A percentile compares a stretch with the other conserved stretches of the same genome.
Conservation (phyloP, 2,113 vertebrate species). For the Tragelaphus strepsiceros region DNA sequence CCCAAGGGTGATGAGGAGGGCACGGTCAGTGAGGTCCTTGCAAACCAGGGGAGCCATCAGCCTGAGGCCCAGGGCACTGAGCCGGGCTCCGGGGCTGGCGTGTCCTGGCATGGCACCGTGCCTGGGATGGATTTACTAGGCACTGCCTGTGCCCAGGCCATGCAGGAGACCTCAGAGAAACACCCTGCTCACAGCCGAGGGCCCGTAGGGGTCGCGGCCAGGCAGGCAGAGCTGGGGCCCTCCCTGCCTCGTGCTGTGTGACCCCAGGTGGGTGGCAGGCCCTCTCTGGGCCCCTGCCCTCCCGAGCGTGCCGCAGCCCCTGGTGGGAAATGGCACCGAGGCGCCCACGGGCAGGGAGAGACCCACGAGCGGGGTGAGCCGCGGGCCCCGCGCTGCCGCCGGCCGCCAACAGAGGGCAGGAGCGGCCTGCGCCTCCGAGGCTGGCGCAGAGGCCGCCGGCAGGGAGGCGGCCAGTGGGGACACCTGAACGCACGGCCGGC, state of each 20-base stretch:
- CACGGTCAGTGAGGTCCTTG: not conserved
- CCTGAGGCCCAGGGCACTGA: not conserved
- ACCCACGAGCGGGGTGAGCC: fast-evolving
- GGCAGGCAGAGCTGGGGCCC: not conserved
- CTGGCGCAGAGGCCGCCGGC: too few relatives aligned
- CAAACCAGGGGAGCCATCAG: not conserved
- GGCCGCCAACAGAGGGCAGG: conserved; percentile 91
- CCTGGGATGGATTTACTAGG: not conserved
- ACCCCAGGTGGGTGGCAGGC: not conserved
- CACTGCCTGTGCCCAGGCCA: fast-evolving
- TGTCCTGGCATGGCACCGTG: not conserved
- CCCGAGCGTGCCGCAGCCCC: fast-evolving
- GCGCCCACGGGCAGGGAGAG: fast-evolving
- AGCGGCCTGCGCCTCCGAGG: conserved; percentile 76
- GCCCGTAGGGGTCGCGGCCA: not conserved
- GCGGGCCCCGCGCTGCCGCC: not conserved
- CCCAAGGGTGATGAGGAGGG: not conserved
- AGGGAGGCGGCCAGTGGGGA: not conserved
- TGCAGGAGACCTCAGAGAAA: not conserved
- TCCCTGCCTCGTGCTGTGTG: not conserved
- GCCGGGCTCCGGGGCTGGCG: not conserved
- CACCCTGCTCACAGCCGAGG: not conserved
- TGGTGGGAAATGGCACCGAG: fast-evolving
- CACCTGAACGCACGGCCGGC: not conserved
- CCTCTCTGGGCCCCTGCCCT: not conserved